phyloP scores from a whole-genome alignment of 2,797 vertebrate species.

The Karalla daura region DNA sequence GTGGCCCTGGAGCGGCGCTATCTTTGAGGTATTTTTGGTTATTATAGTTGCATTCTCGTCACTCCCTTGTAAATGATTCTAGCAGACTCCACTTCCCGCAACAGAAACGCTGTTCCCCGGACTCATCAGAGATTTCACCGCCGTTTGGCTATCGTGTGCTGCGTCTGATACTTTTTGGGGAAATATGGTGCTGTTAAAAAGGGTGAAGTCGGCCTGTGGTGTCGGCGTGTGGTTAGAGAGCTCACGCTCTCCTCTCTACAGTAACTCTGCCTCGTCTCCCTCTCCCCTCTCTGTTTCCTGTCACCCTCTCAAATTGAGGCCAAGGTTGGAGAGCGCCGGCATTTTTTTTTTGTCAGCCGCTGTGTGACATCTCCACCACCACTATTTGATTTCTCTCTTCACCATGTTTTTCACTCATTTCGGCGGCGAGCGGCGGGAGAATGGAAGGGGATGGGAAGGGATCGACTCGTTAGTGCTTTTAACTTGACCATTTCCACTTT shows the following conservation, averaged over 20 bases:
- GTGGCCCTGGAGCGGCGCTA: slow-evolving; percentile 11
- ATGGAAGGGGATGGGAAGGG: slow-evolving; percentile 2
- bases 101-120: slow-evolving; percentile 44
- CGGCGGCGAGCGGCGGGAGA: slow-evolving; percentile 26
- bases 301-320: slow-evolving; percentile 51
- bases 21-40: slow-evolving; percentile 52
- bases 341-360: slow-evolving; percentile 38
- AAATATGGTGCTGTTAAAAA: slow-evolving; percentile 73
- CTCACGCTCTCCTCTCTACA: slow-evolving; percentile 57
- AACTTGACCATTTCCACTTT: slow-evolving; percentile 60
- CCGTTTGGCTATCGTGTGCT: slow-evolving; percentile 61
- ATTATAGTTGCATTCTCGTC: slow-evolving; percentile 56
- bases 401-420: slow-evolving; percentile 45
- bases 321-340: slow-evolving; percentile 23
- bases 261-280: slow-evolving; percentile 37
- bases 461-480: slow-evolving; percentile 42
- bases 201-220: slow-evolving; percentile 75
- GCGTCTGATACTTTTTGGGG: slow-evolving; percentile 68
- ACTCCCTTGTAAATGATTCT: slow-evolving; percentile 62
- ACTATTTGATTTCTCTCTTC: slow-evolving; percentile 28
- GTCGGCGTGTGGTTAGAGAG: slow-evolving; percentile 67
- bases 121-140: slow-evolving; percentile 68
- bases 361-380: slow-evolving; percentile 50
- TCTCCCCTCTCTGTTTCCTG: slow-evolving; percentile 50
- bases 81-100: slow-evolving; percentile 57